Base-by-base conservation (phyloP, 2,888 invertebrate genomes). In the Parasteatoda lunata region DNA sequence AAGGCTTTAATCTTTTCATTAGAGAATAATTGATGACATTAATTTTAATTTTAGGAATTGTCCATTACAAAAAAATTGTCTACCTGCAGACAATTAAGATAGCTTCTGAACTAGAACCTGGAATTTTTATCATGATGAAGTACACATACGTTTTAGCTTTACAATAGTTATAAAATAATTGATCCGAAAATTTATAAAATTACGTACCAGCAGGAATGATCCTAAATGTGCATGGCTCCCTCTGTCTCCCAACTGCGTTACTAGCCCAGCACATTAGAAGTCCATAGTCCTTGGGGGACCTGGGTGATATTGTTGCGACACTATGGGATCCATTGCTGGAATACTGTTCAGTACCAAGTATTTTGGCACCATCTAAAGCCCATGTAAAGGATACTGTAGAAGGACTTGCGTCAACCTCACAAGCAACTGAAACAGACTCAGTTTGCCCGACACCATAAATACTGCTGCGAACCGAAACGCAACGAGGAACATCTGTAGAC, bases 361-460 rank as follows among this genome's bases (percentile, higher is more conserved):
- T 52, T 4, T 64, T 76, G 9, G 77, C 76, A 4, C 80, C 85
- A 54, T 86, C 85, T 47, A 86, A 49, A 3, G 85, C 80, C 85
- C 85, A 86, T 3, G 77, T 48, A 49, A 86, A 86, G 5, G 85
- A 48, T 7, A 76, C 70, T 0, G 71, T 51, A 2, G 49, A 69
- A 1, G 88, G 88, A 54, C 66, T 78, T n/a, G 88, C 82, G 71
- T 88, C 88, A 6, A 88, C 88, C 72, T 88, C 85, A 69, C 88
- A 88, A 0, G 77, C 76, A 6, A 88, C 88, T 4, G 80, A 84
- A 9, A 88, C 88, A 8, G 88, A 84, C 69, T 88, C 88, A 7
- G 77, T 88, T 11, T 77, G 51, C 2, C 84, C 84, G 5, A 88
- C 88, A 13, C 88, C 88, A 30, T 84, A 88, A 5, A 88, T 84